A percentile compares a stretch with the other conserved stretches of the same genome.
Conservation (phyloP, 37 sponge, comb jelly and placozoan species). For the Crambe crambe region DNA sequence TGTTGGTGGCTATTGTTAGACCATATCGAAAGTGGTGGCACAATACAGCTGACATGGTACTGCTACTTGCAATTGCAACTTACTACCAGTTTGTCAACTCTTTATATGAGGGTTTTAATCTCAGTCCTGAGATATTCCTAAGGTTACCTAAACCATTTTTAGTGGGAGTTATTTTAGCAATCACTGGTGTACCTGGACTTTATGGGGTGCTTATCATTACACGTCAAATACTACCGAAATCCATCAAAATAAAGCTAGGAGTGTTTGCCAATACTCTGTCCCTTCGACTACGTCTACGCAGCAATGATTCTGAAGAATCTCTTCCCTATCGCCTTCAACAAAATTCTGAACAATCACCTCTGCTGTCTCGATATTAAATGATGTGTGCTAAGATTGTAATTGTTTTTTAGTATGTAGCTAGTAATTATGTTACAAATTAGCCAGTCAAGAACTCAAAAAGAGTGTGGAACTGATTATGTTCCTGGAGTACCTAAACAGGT, state of each 20-base stretch:
- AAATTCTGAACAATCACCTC: not conserved
- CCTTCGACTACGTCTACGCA: not conserved
- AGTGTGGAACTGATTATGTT: too few species aligned
- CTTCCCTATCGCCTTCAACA: conserved; percentile 7
- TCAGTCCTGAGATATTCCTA: not conserved
- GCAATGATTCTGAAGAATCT: not conserved
- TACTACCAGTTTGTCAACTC: not conserved
- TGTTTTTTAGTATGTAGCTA: too few species aligned
- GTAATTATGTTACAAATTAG: too few species aligned
- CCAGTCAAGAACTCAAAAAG: too few species aligned
- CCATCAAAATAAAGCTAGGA: not conserved
- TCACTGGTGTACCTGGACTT: not conserved
- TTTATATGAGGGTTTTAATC: not conserved
- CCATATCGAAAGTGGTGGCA: conserved; percentile 2
- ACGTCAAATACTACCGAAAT: not conserved
- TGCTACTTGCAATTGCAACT: not conserved
- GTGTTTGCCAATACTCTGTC: not conserved
- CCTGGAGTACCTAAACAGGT: too few species aligned
- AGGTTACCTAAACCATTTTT: not conserved
- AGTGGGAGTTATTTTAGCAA: not conserved
- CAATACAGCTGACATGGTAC: not conserved
- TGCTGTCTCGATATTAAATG: not conserved
- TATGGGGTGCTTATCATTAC: not conserved
- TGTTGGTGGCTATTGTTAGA: not conserved
- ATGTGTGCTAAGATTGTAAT: too few species aligned